Conservation (phyloP, 2,797 vertebrate species). For the Lutra lutra region DNA sequence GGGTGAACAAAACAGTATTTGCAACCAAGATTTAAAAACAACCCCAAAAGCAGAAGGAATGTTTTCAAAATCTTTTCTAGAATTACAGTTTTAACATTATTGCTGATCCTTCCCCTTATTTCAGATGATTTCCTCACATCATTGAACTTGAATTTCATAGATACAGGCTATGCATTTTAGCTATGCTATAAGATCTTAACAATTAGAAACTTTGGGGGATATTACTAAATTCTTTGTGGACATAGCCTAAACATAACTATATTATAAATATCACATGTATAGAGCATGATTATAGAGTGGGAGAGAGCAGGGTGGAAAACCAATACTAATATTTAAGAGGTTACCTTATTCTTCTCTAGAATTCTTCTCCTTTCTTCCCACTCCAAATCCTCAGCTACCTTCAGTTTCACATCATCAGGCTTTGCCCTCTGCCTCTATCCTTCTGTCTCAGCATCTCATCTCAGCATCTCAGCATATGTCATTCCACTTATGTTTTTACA, state of each 20-base stretch:
- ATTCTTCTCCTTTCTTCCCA: background rate
- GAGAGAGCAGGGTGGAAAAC: background rate
- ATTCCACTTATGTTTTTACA: background rate
- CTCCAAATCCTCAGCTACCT: background rate
- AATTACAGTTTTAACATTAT: constrained; percentile 7
- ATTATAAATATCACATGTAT: background rate
- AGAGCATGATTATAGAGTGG: background rate
- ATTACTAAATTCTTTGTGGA: background rate
- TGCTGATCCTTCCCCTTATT: background rate
- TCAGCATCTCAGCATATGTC: background rate
- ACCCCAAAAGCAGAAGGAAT: background rate
- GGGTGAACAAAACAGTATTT: background rate
- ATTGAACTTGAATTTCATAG: constrained; percentile 2
- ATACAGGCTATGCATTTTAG: background rate
- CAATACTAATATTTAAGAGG: background rate
- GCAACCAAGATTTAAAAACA: background rate
- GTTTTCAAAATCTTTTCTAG: background rate
- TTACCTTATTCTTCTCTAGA: background rate
- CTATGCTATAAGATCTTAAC: background rate
- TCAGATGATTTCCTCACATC: background rate
- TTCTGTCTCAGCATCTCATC: background rate
- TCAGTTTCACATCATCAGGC: background rate
- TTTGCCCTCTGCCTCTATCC: background rate
- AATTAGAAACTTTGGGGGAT: background rate
- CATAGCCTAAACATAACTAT: background rate